Conservation (phyloP, 2,888 invertebrate genomes). For the Eulithis prunata region DNA sequence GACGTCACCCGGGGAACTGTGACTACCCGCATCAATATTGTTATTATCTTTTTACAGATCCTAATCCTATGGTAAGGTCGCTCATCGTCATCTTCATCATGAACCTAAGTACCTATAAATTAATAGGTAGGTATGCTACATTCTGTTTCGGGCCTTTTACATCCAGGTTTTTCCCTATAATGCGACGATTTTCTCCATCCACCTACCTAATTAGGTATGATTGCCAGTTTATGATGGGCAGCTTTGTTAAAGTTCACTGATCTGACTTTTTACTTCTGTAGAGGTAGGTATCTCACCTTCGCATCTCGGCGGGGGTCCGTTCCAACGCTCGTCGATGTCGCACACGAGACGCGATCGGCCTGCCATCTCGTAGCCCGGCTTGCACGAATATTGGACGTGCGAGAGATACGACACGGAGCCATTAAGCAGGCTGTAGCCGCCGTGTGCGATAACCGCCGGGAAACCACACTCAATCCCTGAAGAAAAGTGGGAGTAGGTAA, state of each 20-base stretch:
- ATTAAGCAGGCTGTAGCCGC: constrained; percentile 91
- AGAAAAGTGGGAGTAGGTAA: neutral
- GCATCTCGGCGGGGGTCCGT: constrained; percentile 95
- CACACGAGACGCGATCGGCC: constrained; percentile 93
- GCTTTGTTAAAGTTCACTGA: no score
- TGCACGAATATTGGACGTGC: constrained; percentile 92
- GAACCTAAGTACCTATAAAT: no score
- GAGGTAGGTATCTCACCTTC: constrained; percentile 84
- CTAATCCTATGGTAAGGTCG: no score
- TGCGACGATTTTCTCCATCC: no score
- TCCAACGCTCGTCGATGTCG: constrained; percentile 96
- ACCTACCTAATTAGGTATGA: no score
- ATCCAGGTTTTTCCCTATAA: no score
- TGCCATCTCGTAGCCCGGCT: constrained; percentile 93
- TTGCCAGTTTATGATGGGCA: no score
- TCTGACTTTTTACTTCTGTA: no score
- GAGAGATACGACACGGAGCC: constrained; percentile 94
- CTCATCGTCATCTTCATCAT: no score
- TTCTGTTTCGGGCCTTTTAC: no score
- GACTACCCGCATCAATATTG: neutral
- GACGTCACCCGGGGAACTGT: constrained; percentile 6
- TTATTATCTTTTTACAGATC: no score
- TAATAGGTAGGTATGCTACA: no score
- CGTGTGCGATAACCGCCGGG: constrained; percentile 93
- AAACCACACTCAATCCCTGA: constrained; percentile 95